These are phyloP conservation scores for Alces alces DNA, from an alignment of 2,113 vertebrate genomes.

Conservation along the genomic window DNA sequence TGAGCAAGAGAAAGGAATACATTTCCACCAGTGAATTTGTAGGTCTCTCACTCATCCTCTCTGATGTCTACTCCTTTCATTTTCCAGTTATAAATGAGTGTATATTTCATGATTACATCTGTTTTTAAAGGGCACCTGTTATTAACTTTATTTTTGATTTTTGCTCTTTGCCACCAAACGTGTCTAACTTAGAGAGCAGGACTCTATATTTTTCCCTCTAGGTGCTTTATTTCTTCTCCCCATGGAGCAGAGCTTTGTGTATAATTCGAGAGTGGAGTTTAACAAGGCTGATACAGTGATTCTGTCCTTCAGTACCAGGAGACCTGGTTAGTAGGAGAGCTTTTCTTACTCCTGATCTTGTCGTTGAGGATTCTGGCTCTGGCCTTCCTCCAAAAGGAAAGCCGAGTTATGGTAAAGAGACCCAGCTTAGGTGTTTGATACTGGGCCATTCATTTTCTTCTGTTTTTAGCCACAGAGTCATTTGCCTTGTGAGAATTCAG, in stretches of 20 bases:
- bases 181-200: not conserved
- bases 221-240: not conserved
- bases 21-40: not conserved
- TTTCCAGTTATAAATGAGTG: not conserved
- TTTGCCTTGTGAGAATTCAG: not conserved
- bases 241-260: not conserved
- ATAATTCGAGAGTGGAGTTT: not conserved
- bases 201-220: not conserved
- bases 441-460: not conserved
- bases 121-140: not conserved
- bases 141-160: not conserved
- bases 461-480: not conserved
- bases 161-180: not conserved
- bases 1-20: not conserved
- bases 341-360: not conserved
- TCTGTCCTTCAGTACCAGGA: not conserved
- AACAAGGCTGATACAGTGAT: not conserved
- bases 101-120: not conserved
- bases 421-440: not conserved
- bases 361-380: not conserved
- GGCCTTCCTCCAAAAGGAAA: not conserved
- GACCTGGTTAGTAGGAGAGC: not conserved
- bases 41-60: not conserved
- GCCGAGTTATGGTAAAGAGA: not conserved
- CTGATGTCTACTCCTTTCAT: not conserved